These are phyloP conservation scores for Phyllopteryx taeniolatus DNA, from an alignment of 2,113 vertebrate species.

Conservation along the genomic window DNA sequence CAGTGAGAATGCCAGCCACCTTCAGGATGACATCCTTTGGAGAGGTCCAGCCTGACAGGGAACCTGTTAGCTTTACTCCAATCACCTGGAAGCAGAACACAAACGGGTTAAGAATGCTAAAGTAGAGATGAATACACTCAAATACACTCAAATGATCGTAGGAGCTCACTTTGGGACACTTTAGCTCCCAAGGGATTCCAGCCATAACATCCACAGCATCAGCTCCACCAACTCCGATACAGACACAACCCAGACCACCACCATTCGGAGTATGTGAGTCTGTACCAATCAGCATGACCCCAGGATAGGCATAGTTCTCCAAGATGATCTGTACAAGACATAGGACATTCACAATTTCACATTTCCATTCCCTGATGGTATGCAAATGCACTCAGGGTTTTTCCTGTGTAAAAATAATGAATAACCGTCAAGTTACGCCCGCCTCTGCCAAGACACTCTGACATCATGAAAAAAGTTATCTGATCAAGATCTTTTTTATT, in stretches of 20 bases:
- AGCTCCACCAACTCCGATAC: conserved; percentile 95
- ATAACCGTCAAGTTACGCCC: no score
- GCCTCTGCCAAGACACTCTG: no score
- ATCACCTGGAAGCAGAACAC: conserved; percentile 78
- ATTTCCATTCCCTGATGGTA: no score
- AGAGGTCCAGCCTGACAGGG: conserved; percentile 92
- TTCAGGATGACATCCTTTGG: conserved; percentile 94
- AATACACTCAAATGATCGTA: background rate
- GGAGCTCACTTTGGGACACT: conserved; percentile 88
- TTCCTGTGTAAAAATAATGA: no score
- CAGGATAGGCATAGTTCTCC: conserved; percentile 94
- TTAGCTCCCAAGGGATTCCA: conserved; percentile 97
- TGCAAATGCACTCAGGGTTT: no score
- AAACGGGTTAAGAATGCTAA: background rate
- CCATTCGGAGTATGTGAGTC: conserved; percentile 98
- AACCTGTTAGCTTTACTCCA: conserved; percentile 89
- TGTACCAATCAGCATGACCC: conserved; percentile 93
- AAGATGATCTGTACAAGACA: conserved; percentile 82
- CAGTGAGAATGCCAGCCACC: conserved; percentile 93
- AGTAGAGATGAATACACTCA: background rate
- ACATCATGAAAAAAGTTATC: no score
- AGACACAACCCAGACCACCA: conserved; percentile 88
- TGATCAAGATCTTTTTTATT: no score
- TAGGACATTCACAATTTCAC: background rate
- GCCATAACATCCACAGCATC: conserved; percentile 99